Percentiles rank a stretch among this genome's conserved stretches.
Evolutionary conservation across 64 coral and sea anemone species (phyloP).

Genomic region (Exaiptasia diaphana): DNA sequence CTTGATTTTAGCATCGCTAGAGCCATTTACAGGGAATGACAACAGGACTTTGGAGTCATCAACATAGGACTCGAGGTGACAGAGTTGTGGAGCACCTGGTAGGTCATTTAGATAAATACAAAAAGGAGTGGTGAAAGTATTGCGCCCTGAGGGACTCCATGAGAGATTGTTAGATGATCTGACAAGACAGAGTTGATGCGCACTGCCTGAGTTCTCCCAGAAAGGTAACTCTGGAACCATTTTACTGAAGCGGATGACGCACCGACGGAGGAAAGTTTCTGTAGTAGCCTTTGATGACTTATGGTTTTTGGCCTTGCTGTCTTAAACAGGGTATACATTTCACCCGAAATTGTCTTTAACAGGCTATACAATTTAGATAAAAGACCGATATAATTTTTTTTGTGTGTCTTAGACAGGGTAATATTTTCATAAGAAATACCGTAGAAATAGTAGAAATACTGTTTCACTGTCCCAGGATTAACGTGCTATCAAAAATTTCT

Average conservation of each 20-base stretch:
- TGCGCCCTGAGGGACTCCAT: conserved; percentile 17
- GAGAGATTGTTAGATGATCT: background rate
- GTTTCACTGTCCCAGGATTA: no score
- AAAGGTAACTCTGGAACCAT: conserved; percentile 31
- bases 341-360: no score
- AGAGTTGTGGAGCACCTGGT: background rate
- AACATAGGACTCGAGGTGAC: conserved; percentile 19
- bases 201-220: conserved; percentile 1
- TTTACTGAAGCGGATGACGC: background rate
- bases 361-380: no score
- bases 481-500: no score
- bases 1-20: background rate
- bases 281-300: no score
- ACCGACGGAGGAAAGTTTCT: background rate
- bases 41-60: conserved; percentile 25
- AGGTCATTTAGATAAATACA: conserved; percentile 33
- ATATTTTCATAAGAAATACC: no score
- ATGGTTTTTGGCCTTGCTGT: no score
- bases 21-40: background rate
- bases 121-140: background rate
- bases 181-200: background rate
- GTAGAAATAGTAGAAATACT: no score
- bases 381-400: no score
- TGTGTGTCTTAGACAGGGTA: no score
- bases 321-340: no score